phyloP scores from a whole-genome alignment of 2,113 vertebrate genomes.

The Falco punctatus region DNA sequence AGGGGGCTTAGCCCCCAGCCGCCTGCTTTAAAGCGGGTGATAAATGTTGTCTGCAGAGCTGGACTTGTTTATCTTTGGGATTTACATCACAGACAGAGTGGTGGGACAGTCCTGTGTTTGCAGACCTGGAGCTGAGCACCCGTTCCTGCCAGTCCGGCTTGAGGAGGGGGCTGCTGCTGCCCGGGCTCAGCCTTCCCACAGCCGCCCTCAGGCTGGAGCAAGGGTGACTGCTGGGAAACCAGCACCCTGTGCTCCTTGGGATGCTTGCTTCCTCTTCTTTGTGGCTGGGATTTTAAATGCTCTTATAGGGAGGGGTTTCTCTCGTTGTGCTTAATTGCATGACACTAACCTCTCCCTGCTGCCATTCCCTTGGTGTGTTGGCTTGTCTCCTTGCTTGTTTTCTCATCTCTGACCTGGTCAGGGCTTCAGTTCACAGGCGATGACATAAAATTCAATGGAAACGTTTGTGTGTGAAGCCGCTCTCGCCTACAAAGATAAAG shows the following conservation, averaged over 20 bases:
- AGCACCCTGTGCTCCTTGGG: neutral
- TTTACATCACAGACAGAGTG: conserved; percentile 29
- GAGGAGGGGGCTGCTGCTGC: neutral
- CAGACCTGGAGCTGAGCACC: neutral
- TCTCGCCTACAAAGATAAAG: neutral
- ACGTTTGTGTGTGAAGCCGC: accelerated
- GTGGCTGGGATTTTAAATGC: accelerated
- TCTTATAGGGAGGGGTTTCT: accelerated
- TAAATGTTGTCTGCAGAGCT: conserved; percentile 55
- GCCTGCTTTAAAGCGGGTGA: conserved; percentile 31
- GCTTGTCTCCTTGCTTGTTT: neutral
- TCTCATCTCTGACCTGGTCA: neutral
- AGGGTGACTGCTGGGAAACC: neutral
- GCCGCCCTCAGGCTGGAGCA: accelerated
- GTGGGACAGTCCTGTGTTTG: neutral
- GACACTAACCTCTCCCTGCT: neutral
- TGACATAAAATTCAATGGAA: neutral
- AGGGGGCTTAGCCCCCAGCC: neutral
- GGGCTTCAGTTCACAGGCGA: neutral
- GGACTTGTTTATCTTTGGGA: conserved; percentile 56
- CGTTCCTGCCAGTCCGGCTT: neutral
- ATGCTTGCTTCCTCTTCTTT: accelerated
- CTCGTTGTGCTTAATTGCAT: neutral
- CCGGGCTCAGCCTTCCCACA: neutral
- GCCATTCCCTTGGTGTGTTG: accelerated